Percentiles rank a stretch among this genome's conserved stretches.
Evolutionary conservation across 2,888 invertebrate species (phyloP).

Genomic region (Zygogramma bicolorata): DNA sequence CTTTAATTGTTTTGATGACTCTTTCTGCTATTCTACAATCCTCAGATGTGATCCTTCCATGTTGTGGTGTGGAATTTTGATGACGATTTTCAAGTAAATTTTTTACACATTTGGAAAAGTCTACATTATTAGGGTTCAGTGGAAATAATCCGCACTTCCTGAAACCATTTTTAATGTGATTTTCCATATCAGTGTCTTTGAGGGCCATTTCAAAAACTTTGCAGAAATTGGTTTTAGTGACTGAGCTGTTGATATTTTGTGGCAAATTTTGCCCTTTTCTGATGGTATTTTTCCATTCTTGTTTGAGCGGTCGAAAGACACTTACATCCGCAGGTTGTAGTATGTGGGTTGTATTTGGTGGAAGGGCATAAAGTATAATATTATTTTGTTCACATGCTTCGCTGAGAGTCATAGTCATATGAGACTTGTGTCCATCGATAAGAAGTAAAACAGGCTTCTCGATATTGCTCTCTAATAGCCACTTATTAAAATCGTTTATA

Average conservation of each 20-base stretch:
- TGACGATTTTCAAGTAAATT: neutral
- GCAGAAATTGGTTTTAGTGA: no score
- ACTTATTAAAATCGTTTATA: no score
- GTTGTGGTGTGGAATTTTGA: neutral
- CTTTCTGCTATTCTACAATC: neutral
- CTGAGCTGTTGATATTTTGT: slow-evolving; percentile 17
- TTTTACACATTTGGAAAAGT: slow-evolving; percentile 9
- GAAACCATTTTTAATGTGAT: neutral
- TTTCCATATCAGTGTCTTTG: neutral
- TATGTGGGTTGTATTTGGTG: no score
- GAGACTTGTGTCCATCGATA: no score
- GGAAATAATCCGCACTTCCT: slow-evolving; percentile 7
- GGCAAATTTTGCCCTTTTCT: slow-evolving; percentile 20
- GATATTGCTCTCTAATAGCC: no score
- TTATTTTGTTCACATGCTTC: no score
- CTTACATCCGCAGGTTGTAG: no score
- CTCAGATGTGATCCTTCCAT: neutral
- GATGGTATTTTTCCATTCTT: slow-evolving; percentile 22
- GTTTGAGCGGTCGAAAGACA: slow-evolving; percentile 15
- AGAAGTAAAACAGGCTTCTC: no score
- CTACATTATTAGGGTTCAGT: neutral
- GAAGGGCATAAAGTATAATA: no score
- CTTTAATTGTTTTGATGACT: neutral
- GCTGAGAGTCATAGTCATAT: no score
- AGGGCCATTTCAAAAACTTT: slow-evolving; percentile 4